These are phyloP conservation scores for Callyntrura sp. DNA, from an alignment of 2,888 invertebrate species.

Conservation along the genomic window DNA sequence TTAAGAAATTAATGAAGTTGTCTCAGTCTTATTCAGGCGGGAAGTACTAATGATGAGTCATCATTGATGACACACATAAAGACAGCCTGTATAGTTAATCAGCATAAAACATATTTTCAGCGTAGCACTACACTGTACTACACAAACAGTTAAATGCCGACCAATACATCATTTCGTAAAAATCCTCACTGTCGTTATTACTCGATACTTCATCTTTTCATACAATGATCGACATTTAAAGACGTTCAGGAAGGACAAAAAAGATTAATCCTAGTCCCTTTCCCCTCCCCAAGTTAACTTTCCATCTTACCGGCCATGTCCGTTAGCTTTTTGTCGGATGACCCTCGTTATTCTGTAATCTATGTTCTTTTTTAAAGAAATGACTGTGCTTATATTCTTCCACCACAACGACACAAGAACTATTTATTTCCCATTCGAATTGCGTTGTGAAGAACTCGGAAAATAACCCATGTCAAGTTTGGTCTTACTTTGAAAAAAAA, in stretches of 20 bases:
- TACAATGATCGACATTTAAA: not conserved
- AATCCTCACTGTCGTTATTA: not conserved
- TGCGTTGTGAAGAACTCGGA: not conserved
- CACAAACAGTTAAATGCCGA: no score
- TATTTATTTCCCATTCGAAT: not conserved
- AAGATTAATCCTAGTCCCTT: slow-evolving; percentile 42
- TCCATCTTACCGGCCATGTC: not conserved
- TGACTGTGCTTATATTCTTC: not conserved
- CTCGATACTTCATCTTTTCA: not conserved
- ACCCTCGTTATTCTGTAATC: slow-evolving; percentile 31
- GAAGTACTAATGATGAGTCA: no score
- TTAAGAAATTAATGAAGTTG: no score
- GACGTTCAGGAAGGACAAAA: slow-evolving; percentile 52
- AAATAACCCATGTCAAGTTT: slow-evolving; percentile 63
- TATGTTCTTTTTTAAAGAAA: not conserved
- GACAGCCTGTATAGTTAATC: no score
- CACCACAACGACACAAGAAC: not conserved
- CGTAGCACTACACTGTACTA: no score
- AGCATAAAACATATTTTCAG: no score
- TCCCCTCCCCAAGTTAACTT: not conserved
- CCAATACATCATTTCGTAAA: no score
- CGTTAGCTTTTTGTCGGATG: slow-evolving; percentile 65
- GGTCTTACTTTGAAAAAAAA: slow-evolving; percentile 40
- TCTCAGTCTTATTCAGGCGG: no score
- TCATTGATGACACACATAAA: no score